These are phyloP conservation scores for Himalopsyche kuldschensis DNA, from an alignment of 2,888 invertebrate species.

Conservation along the genomic window DNA sequence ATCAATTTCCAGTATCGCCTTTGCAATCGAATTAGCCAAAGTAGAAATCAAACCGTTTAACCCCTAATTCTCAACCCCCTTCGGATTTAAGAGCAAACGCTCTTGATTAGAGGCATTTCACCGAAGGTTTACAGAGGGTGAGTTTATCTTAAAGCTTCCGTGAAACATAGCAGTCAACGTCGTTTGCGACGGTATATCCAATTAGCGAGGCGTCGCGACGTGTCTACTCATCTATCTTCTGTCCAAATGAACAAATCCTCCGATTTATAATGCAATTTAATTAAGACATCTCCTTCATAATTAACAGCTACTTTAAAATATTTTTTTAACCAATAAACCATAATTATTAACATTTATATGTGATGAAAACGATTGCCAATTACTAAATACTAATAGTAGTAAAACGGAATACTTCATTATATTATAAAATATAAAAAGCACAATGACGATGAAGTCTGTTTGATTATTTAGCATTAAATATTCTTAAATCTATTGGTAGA, in stretches of 20 bases:
- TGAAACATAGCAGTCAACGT: neutral
- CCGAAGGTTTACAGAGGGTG: neutral
- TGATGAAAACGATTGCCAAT: too few species aligned
- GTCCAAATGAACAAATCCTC: neutral
- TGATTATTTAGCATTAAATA: too few species aligned
- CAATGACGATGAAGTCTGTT: too few species aligned
- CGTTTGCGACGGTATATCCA: neutral
- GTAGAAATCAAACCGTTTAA: slow-evolving; percentile 1
- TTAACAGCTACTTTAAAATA: too few species aligned
- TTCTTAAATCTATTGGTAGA: too few species aligned
- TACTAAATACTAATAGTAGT: too few species aligned
- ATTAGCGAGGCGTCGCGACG: neutral
- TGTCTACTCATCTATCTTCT: neutral
- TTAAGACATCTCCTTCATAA: too few species aligned
- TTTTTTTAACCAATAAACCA: too few species aligned
- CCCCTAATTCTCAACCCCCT: neutral
- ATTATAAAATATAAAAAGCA: too few species aligned
- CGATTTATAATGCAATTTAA: too few species aligned
- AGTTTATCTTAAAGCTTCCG: neutral
- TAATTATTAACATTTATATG: too few species aligned
- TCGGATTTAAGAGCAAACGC: neutral
- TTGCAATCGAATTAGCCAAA: neutral
- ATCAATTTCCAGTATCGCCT: neutral
- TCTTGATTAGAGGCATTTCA: neutral
- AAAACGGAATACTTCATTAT: too few species aligned